Conservation (phyloP, 2,797 vertebrate genomes). For the Adrianichthys oophorus region DNA sequence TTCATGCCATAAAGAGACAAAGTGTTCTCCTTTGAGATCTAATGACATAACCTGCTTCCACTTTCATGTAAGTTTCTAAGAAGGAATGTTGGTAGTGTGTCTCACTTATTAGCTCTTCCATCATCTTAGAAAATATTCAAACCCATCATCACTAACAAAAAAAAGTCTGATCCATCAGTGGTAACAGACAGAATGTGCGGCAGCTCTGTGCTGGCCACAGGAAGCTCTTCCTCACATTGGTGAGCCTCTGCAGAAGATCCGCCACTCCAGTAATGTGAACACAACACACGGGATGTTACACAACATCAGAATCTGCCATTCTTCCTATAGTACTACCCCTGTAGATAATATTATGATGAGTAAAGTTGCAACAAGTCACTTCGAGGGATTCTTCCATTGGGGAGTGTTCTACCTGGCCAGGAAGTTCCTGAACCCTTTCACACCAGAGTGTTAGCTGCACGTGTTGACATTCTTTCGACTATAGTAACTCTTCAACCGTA, state of each 20-base stretch:
- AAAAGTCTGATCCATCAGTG: background rate
- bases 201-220: slow-evolving; percentile 20
- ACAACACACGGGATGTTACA: slow-evolving; percentile 31
- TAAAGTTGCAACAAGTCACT: too few species aligned
- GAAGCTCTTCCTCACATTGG: slow-evolving; percentile 17
- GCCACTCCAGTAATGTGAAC: slow-evolving; percentile 22
- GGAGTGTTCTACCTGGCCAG: too few species aligned
- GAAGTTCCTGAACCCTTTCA: too few species aligned
- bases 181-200: slow-evolving; percentile 8
- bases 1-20: slow-evolving; percentile 19
- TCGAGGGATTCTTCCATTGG: too few species aligned
- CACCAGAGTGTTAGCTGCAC: too few species aligned
- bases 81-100: slow-evolving; percentile 5
- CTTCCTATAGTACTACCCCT: background rate
- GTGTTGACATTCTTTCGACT: too few species aligned
- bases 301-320: slow-evolving; percentile 38
- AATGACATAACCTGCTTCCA: slow-evolving; percentile 32
- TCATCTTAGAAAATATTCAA: slow-evolving; percentile 31
- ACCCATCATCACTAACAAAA: background rate
- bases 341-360: too few species aligned
- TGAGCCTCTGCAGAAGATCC: slow-evolving; percentile 15
- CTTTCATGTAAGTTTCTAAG: slow-evolving; percentile 18
- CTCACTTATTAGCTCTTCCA: slow-evolving; percentile 26
- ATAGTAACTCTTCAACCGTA: too few species aligned
- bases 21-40: slow-evolving; percentile 28